phyloP scores from a whole-genome alignment of 1,140 invertebrate genomes.

The Rhopalosiphum padi region DNA sequence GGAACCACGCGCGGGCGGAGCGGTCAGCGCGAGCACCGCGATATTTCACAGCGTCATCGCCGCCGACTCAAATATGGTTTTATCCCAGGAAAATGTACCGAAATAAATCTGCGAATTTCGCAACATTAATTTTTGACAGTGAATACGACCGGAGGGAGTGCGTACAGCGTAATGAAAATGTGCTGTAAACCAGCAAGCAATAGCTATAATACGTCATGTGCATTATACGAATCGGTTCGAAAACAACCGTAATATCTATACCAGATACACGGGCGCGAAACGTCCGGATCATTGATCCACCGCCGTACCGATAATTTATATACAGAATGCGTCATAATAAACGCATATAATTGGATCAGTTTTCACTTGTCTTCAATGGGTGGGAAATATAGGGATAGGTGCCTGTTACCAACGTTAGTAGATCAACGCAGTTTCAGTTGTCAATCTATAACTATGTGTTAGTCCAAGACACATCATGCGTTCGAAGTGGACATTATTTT shows the following conservation, averaged over 20 bases:
- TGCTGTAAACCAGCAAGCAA: neutral
- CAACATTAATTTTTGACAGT: constrained; percentile 30
- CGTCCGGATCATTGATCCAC: constrained; percentile 5
- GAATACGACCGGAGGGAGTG: neutral
- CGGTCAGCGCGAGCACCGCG: neutral
- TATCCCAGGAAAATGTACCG: neutral
- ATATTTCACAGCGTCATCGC: neutral
- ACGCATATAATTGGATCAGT: too few species aligned
- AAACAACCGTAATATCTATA: constrained; percentile 16
- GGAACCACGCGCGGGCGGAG: neutral
- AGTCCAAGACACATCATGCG: too few species aligned
- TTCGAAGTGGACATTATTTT: too few species aligned
- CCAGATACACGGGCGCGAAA: neutral
- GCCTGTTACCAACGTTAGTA: too few species aligned
- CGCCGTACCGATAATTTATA: neutral
- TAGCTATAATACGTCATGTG: neutral
- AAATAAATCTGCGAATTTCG: constrained; percentile 33
- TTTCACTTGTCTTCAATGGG: too few species aligned
- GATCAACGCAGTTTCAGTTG: too few species aligned
- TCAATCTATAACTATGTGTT: too few species aligned
- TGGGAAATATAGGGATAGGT: too few species aligned
- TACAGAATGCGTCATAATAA: neutral
- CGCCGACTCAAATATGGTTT: neutral
- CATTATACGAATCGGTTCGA: neutral
- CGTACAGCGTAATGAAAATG: neutral